Evolutionary conservation across 23 tunicate genomes (phyloP), one percentile per base, ranked within the genome.

Genomic region (Styela plicata): DNA sequence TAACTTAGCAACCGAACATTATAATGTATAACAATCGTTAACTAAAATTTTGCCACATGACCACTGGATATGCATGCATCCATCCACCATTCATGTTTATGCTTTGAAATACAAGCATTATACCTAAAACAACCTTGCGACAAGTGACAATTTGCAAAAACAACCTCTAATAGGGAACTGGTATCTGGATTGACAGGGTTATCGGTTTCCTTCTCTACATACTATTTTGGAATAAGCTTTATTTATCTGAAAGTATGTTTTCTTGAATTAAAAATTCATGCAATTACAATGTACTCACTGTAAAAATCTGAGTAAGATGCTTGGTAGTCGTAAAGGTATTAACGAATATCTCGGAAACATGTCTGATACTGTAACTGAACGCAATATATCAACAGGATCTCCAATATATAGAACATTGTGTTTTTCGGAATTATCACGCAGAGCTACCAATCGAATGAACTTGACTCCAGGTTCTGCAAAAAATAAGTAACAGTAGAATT

Each of bases 391-490:
- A 34, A 26, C 71, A 13, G 97, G 97, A 34, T 82, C 78, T 23
- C 97, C 97, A 27, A 86, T 64, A 52, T 86, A 91, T 18, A 91
- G 78, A 1, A 91, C 90, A 73, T 91, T 82, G 34, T 79, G 86
- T 24, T 62, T 71, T 0, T 80, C 69, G 16, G 24, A 21, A 22
- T 24, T 26, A 26, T 52, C 29, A 0, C 90, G 85, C 1, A 52
- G 0, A n/a, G 80, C 85, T 3, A 80, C 85, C 26, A 86, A 66
- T 3, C 85, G 57, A 19, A 82, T 86, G 35, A 86, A 86, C 19
- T 78, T 79, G 18, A 71, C 28, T 5, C 63, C 63, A 0, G 61
- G 80, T 19, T 86, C 90, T 29, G 33, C 76, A 78, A 36, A 77
- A 31, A 24, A 80, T 18, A 31, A 31, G 13, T 44, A n/a, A n/a